A percentile compares a stretch with the other conserved stretches of the same genome.
These are phyloP conservation scores for Oceanodroma tethys DNA, from an alignment of 2,113 vertebrate species.

Conservation along the genomic window DNA sequence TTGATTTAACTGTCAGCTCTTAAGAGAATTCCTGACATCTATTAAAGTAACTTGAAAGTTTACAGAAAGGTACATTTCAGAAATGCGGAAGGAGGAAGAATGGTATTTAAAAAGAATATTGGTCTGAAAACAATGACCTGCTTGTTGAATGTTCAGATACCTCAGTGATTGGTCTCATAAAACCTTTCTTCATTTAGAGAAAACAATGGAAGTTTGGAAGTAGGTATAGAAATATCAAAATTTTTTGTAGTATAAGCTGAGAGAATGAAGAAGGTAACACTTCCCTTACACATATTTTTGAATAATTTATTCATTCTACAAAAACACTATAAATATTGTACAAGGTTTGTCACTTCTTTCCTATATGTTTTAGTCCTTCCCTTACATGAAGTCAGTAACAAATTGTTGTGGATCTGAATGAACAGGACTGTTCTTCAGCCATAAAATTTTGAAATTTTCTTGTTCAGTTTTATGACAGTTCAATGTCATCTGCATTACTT, in stretches of 20 bases:
- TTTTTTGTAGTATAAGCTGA: background rate
- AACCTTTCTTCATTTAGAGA: background rate
- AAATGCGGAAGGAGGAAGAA: background rate
- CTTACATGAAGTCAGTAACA: background rate
- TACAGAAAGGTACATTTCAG: background rate
- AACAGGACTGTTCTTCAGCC: background rate
- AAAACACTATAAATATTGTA: background rate
- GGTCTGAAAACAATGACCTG: background rate
- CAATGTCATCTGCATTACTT: background rate
- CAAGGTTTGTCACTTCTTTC: background rate
- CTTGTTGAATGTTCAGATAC: background rate
- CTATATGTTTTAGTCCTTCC: background rate
- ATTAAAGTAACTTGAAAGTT: background rate
- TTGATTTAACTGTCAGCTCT: background rate
- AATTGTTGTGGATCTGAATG: background rate
- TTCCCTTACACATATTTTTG: background rate
- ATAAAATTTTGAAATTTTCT: background rate
- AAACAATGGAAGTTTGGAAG: background rate
- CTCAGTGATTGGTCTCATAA: background rate
- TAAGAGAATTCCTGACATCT: background rate
- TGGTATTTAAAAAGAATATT: background rate
- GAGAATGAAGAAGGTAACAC: background rate
- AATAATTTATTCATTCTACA: background rate
- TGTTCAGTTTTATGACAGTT: background rate
- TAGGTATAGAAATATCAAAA: background rate